phyloP scores from a whole-genome alignment of 2,113 vertebrate species.

The Cephalopholis sonnerati region DNA sequence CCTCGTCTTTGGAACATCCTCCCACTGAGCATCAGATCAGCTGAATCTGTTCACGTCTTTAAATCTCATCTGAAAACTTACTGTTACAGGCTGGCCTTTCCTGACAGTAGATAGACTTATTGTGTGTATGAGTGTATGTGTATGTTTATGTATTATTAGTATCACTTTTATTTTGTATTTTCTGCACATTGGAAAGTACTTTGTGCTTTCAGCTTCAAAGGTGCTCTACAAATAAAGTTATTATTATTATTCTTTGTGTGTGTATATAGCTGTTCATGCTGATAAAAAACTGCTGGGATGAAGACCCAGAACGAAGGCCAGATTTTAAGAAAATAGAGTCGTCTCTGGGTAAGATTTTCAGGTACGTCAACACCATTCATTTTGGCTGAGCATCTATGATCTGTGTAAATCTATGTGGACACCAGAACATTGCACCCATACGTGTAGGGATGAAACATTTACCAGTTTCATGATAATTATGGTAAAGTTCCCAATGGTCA shows the following conservation, averaged over 20 bases:
- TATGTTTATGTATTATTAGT: neutral
- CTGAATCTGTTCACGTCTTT: too few species aligned
- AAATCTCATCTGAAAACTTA: neutral
- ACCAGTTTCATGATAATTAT: too few species aligned
- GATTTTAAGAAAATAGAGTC: slow-evolving; percentile 97
- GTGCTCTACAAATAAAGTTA: too few species aligned
- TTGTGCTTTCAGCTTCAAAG: too few species aligned
- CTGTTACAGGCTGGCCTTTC: too few species aligned
- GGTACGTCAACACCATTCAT: slow-evolving; percentile 81
- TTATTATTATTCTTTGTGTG: neutral
- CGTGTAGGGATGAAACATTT: neutral
- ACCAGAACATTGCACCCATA: neutral
- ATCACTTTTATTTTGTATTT: too few species aligned
- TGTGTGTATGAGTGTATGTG: too few species aligned
- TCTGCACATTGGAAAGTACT: too few species aligned
- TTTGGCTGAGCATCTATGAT: neutral
- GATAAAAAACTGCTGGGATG: slow-evolving; percentile 97
- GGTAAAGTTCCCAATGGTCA: too few species aligned
- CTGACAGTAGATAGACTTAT: too few species aligned
- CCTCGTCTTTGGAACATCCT: too few species aligned
- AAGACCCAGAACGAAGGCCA: slow-evolving; percentile 96
- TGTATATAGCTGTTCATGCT: slow-evolving; percentile 87
- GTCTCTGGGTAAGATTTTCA: slow-evolving; percentile 93
- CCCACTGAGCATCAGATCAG: too few species aligned
- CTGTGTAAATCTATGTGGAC: neutral